Evolutionary conservation across 1,140 invertebrate genomes (phyloP).

Genomic region (Cotesia chilonis): DNA sequence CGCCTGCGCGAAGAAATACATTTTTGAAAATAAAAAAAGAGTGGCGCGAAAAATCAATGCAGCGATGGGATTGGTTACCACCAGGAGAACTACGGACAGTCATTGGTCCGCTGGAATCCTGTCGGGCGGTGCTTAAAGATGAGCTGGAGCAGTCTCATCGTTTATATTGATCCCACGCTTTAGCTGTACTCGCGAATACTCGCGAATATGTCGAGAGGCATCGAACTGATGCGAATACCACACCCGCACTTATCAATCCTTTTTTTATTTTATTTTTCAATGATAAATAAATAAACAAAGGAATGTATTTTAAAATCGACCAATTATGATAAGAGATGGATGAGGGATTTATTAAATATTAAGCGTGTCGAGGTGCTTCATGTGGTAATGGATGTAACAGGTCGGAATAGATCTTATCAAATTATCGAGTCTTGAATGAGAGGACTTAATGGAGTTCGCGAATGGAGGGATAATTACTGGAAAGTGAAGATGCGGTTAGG

Average conservation of each 20-base stretch:
- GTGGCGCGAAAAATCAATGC: constrained; percentile 60
- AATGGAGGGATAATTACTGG: constrained; percentile 8
- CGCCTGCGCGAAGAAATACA: constrained; percentile 56
- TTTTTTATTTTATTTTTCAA: not conserved
- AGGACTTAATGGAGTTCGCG: not conserved
- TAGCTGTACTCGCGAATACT: constrained; percentile 31
- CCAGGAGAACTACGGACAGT: constrained; percentile 19
- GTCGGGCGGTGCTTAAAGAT: constrained; percentile 64
- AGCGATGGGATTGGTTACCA: constrained; percentile 49
- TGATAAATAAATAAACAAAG: not conserved
- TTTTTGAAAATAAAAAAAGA: constrained; percentile 51
- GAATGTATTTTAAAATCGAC: not conserved
- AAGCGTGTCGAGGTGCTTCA: no score
- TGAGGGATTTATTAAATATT: no score
- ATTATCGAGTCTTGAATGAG: constrained; percentile 14
- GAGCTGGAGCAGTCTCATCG: constrained; percentile 66
- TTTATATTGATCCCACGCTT: constrained; percentile 64
- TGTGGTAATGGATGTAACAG: not conserved
- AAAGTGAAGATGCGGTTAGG: constrained; percentile 31
- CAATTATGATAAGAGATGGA: no score
- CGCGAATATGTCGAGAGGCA: constrained; percentile 36
- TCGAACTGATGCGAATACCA: constrained; percentile 36
- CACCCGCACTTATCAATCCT: constrained; percentile 16
- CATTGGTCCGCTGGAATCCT: constrained; percentile 42
- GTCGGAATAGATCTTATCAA: constrained; percentile 6